Conservation (phyloP, 2,113 vertebrate genomes). For the Spilogale gracilis region DNA sequence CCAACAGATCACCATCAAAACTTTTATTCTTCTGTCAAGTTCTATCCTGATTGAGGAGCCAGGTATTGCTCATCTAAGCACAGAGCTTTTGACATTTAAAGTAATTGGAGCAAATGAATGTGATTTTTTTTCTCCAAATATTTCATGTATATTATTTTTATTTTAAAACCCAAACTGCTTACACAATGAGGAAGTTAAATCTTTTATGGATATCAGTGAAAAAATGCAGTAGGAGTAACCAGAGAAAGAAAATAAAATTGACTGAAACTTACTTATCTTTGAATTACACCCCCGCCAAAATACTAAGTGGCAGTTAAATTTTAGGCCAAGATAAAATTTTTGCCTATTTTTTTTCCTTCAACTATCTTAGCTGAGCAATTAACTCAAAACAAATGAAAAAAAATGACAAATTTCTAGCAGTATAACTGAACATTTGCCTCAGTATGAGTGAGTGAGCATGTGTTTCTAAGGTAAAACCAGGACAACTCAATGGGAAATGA, state of each 20-base stretch:
- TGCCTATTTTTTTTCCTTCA: neutral
- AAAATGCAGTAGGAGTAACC: neutral
- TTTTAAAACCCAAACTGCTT: slow-evolving; percentile 54
- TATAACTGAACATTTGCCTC: slow-evolving; percentile 34
- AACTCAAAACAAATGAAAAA: slow-evolving; percentile 32
- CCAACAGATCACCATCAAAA: slow-evolving; percentile 61
- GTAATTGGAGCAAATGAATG: slow-evolving; percentile 52
- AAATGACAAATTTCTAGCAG: neutral
- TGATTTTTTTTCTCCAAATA: slow-evolving; percentile 50
- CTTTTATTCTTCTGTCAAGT: slow-evolving; percentile 59
- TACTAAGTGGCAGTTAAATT: neutral
- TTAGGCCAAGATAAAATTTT: neutral
- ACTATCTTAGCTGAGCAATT: slow-evolving; percentile 20
- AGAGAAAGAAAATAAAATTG: slow-evolving; percentile 57
- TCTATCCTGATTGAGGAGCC: slow-evolving; percentile 18
- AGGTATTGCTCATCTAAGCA: neutral
- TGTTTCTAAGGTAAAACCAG: neutral
- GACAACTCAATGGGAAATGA: neutral
- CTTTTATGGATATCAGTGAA: neutral
- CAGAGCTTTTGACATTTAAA: slow-evolving; percentile 67
- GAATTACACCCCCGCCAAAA: neutral
- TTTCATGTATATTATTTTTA: slow-evolving; percentile 61
- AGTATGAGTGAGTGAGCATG: neutral
- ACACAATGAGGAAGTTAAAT: neutral
- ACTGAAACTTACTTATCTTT: neutral